A percentile compares a stretch with the other conserved stretches of the same genome.
phyloP scores from a whole-genome alignment of 37 sponge, comb jelly and placozoan species.

The Tethya wilhelma region DNA sequence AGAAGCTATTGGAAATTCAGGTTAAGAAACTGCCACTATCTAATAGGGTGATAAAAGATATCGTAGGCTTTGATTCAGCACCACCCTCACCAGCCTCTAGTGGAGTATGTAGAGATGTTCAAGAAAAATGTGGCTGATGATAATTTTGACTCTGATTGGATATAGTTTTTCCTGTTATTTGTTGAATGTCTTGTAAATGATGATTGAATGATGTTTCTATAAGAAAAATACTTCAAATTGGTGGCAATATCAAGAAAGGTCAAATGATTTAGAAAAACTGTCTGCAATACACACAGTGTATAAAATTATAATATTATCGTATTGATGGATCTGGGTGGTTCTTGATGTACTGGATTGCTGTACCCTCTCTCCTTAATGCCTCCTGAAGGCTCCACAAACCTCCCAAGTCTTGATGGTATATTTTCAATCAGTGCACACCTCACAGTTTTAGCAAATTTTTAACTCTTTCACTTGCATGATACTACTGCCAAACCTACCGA shows the following conservation, averaged over 20 bases:
- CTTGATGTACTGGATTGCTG: slow-evolving; percentile 12
- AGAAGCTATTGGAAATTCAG: neutral
- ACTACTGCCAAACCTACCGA: slow-evolving; percentile 36
- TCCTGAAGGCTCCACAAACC: slow-evolving; percentile 19
- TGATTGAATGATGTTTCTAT: too few species aligned
- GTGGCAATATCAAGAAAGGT: too few species aligned
- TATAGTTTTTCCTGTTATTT: too few species aligned
- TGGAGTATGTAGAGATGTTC: neutral
- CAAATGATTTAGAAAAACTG: neutral
- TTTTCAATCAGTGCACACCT: slow-evolving; percentile 13
- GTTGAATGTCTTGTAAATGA: too few species aligned
- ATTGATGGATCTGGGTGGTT: slow-evolving; percentile 17
- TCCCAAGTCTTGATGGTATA: slow-evolving; percentile 16
- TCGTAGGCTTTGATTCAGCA: slow-evolving; percentile 6
- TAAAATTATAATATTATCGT: too few species aligned
- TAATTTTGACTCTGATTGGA: too few species aligned
- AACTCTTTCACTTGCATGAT: slow-evolving; percentile 14
- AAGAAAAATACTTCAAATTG: too few species aligned
- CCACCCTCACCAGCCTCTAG: neutral
- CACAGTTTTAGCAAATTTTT: neutral
- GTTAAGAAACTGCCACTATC: neutral
- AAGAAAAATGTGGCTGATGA: too few species aligned
- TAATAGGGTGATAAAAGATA: neutral
- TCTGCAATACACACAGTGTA: slow-evolving; percentile 18
- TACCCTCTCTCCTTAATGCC: slow-evolving; percentile 37